Conservation (phyloP, 2,113 vertebrate species). For the Macrotus californicus region DNA sequence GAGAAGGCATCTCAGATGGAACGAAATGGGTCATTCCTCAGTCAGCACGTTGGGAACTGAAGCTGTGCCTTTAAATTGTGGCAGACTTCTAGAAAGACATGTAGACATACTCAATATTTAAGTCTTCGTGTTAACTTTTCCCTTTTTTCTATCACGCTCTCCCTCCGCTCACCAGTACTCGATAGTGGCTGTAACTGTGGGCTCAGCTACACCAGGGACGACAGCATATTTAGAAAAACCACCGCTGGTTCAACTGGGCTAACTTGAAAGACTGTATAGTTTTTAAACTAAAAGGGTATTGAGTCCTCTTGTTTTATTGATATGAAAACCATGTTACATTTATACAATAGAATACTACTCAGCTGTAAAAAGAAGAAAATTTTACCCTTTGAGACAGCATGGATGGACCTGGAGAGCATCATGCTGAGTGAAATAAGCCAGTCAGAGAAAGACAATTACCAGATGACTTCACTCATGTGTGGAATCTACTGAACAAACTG, state of each 20-base stretch:
- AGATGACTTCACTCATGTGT: no score
- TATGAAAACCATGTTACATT: background rate
- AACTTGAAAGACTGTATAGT: background rate
- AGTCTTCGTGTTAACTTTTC: constrained; percentile 5
- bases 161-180: background rate
- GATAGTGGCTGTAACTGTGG: background rate
- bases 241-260: background rate
- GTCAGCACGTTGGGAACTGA: background rate
- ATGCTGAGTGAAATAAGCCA: no score
- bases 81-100: background rate
- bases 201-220: background rate
- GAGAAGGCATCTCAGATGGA: background rate
- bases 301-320: background rate
- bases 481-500: no score
- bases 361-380: no score
- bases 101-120: background rate
- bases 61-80: background rate
- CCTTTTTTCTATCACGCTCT: background rate
- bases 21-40: background rate
- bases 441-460: no score
- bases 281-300: background rate
- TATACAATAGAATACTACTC: no score
- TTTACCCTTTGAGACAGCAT: no score
- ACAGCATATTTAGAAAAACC: constrained; percentile 3
- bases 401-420: no score